Evolutionary conservation across 2,797 vertebrate genomes (phyloP), one percentile per base, ranked within the genome.

Genomic region (Tenualosa thibaudeaui): DNA sequence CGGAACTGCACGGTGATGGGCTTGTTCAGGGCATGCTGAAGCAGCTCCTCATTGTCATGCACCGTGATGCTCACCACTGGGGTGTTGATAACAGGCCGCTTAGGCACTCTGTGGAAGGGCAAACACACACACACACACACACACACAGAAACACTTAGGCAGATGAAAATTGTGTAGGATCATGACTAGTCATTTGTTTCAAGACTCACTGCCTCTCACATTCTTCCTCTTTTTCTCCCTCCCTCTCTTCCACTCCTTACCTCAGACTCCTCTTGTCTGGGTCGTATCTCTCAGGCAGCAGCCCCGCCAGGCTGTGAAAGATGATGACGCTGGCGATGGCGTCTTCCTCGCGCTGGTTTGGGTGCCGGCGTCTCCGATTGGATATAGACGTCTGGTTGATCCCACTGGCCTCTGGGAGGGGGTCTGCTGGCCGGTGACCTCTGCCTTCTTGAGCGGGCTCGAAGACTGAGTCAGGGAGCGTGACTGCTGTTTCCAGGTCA

Each of bases 1-100:
- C 96, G 96, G 92, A 99, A 99, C 93, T 98, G 97, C 92, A 99
- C 97, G 0, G 95, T 97, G 94, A 99, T 94, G 0, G 98, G 98
- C 89, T 97, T 96, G 90, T 97, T 96, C 91, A 98, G 92, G 0
- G 88, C 65, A 5, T 94, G 95, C 24, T 95, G 95, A 81, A 95
- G 92, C 86, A 93, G 91, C 85, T 95, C 94, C 0, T 96, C 96
- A 0, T 95, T 96, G 3, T 96, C 95, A 0, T 98, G 96, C 75
- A 99, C 95, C 0, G 96, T 97, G 94, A 99, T 97, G 86, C 97
- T 99, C 89, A 99, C 97, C 89, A 99, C 97, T 0, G 97, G 98
- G 0, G 97, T 97, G 94, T 99, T 99, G 94, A 99, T 99, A 87
- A 99, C 81, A 0, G 98, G 98, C 22, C 97, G 96, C 91, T 99